phyloP scores from a whole-genome alignment of 2,888 invertebrate species.

The Xiphydria camelus region DNA sequence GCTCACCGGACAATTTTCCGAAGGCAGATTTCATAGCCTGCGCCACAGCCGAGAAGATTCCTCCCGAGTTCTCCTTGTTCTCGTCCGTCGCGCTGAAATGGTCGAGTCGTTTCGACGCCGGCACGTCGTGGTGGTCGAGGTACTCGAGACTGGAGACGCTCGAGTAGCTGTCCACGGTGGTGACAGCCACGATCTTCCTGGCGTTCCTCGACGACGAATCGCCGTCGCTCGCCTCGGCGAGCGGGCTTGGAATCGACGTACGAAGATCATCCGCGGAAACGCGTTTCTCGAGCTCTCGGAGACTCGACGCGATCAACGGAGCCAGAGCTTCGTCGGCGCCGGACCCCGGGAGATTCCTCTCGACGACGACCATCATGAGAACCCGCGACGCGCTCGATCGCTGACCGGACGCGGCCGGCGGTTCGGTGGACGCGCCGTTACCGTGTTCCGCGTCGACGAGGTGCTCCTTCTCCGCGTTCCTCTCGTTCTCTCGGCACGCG shows the following conservation, averaged over 20 bases:
- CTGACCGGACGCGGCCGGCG: neutral
- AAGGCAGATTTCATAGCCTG: constrained; percentile 43
- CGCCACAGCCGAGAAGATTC: constrained; percentile 43
- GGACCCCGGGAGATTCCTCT: constrained; percentile 30
- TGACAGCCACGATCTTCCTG: constrained; percentile 24
- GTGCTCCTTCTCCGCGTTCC: constrained; percentile 26
- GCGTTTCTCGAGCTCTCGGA: constrained; percentile 39
- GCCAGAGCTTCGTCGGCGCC: constrained; percentile 30
- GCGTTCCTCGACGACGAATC: constrained; percentile 1
- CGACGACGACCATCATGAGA: constrained; percentile 49
- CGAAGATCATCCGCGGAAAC: neutral
- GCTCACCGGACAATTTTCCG: constrained; percentile 42
- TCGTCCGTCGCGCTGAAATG: constrained; percentile 6
- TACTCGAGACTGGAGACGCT: constrained; percentile 28
- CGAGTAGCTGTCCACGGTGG: constrained; percentile 35
- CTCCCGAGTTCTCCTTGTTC: constrained; percentile 19
- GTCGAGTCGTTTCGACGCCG: constrained; percentile 1
- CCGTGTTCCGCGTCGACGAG: neutral
- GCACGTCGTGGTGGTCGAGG: constrained; percentile 8
- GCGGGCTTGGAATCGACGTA: neutral
- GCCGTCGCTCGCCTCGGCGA: neutral
- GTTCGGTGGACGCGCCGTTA: neutral
- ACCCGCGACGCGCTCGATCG: constrained; percentile 33
- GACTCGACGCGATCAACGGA: constrained; percentile 42
- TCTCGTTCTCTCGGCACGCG: constrained; percentile 18